phyloP scores from a whole-genome alignment of 92 coral and sea anemone genomes.

The Zoanthus sansibaricus region DNA sequence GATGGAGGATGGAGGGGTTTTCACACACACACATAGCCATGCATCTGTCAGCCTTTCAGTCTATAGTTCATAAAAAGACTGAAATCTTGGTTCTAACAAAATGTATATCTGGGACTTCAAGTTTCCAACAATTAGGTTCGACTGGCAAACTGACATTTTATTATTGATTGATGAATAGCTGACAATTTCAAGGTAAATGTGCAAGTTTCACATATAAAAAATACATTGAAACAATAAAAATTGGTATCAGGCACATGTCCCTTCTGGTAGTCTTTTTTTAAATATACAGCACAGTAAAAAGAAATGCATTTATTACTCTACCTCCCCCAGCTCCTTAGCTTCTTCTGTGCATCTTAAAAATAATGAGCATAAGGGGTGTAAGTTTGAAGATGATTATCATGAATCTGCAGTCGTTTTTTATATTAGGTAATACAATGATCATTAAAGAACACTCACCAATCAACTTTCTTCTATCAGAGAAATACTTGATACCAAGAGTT shows the following conservation, averaged over 20 bases:
- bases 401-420: constrained; percentile 4
- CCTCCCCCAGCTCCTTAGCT: constrained; percentile 6
- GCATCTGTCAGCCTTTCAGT: constrained; percentile 9
- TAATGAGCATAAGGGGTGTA: constrained; percentile 5
- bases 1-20: constrained; percentile 10
- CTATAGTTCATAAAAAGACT: not conserved
- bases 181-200: not conserved
- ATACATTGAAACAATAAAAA: constrained; percentile 1
- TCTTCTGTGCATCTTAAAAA: constrained; percentile 3
- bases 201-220: constrained; percentile 2
- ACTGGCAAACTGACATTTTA: constrained; percentile 5
- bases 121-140: constrained; percentile 4
- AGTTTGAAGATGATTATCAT: not conserved
- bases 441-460: constrained; percentile 9
- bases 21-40: not conserved
- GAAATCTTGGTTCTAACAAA: constrained; percentile 6
- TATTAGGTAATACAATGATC: constrained; percentile 2
- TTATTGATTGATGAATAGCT: constrained; percentile 5
- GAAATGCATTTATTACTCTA: constrained; percentile 2
- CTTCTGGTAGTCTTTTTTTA: constrained; percentile 6
- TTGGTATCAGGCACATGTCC: constrained; percentile 9
- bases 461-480: constrained; percentile 17
- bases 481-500: constrained; percentile 19
- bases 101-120: constrained; percentile 7
- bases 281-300: constrained; percentile 5